These are phyloP conservation scores for Bolinopsis microptera DNA, from an alignment of 37 sponge, comb jelly and placozoan genomes.

Conservation along the genomic window DNA sequence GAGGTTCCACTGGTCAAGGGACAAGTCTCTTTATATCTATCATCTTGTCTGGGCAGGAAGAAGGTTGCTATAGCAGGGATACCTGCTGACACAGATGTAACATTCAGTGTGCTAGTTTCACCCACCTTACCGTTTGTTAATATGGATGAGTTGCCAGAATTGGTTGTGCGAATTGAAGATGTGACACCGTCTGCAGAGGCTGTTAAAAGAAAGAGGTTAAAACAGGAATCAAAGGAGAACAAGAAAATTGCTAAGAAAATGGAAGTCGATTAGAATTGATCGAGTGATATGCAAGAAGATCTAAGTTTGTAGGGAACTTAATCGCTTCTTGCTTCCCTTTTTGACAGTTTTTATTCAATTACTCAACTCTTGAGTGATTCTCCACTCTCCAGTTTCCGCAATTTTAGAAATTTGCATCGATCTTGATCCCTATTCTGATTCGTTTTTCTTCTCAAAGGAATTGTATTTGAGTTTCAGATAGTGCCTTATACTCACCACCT, in stretches of 20 bases:
- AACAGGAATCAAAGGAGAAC: not conserved
- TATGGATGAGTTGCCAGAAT: not conserved
- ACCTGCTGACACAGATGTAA: not conserved
- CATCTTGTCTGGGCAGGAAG: conserved; percentile 24
- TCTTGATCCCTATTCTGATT: too few relatives aligned
- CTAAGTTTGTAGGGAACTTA: too few relatives aligned
- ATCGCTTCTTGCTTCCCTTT: too few relatives aligned
- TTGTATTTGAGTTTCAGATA: too few relatives aligned
- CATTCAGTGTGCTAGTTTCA: not conserved
- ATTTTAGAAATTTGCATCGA: too few relatives aligned
- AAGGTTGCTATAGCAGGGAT: not conserved
- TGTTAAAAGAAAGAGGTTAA: not conserved
- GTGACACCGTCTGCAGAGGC: conserved; percentile 13
- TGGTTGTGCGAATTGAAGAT: not conserved
- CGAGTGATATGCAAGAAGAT: too few relatives aligned
- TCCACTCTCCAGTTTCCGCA: too few relatives aligned
- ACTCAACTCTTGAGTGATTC: too few relatives aligned
- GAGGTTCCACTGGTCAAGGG: not conserved
- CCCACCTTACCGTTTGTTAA: not conserved
- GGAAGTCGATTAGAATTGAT: not conserved
- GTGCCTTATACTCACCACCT: too few relatives aligned
- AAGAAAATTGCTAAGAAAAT: conserved; percentile 1
- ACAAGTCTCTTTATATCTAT: not conserved
- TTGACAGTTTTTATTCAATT: too few relatives aligned
- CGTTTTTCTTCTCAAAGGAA: too few relatives aligned